Base-by-base conservation (phyloP, 2,888 invertebrate genomes). In the Hirtodrosophila trivittata region DNA sequence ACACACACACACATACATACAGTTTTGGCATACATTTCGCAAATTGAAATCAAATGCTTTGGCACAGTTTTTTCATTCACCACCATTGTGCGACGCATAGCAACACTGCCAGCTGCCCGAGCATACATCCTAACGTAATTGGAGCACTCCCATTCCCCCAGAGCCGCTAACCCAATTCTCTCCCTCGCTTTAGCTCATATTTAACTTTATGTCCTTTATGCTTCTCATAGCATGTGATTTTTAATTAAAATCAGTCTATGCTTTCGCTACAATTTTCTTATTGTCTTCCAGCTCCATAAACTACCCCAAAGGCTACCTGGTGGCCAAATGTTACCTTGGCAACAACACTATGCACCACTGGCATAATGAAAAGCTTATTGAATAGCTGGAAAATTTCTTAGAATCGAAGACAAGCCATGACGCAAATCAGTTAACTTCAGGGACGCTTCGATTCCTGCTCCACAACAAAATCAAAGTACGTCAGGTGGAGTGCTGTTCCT, bases 191-290 rank as follows among this genome's bases (percentile, higher is more conserved):
- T n/a, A 33, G 46, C 51, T 35, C 49, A 14, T 39, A 65, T 60
- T 72, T 52, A 66, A 55, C 32, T 51, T 54, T 13, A 45, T 55
- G 10, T 70, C 66, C 71, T 58, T 58, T 67, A 68, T 66, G 75
- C 66, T 46, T 56, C 58, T 42, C 70, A 46, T 63, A 43, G 66
- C 70, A 70, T 77, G 75, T 58, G 72, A 74, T 80, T 78, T n/a
- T 84, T 73, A 81, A 84, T 75, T 72, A 81, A 72, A 72, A 75
- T 68, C 51, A 62, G 42, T 62, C 57, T 63, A 57, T 43, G 12
- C 56, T 45, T 45, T 52, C 43, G 33, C 26, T 50, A 8, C 33
- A 16, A 37, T 38, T 33, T 46, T 55, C 30, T 37, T 54, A 49
- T 60, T 42, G 63, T 32, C 46, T 30, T 26, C 12, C 41, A 49